A percentile compares a stretch with the other conserved stretches of the same genome.
Conservation (phyloP, 1,140 invertebrate species). For the Hyphantria cunea region DNA sequence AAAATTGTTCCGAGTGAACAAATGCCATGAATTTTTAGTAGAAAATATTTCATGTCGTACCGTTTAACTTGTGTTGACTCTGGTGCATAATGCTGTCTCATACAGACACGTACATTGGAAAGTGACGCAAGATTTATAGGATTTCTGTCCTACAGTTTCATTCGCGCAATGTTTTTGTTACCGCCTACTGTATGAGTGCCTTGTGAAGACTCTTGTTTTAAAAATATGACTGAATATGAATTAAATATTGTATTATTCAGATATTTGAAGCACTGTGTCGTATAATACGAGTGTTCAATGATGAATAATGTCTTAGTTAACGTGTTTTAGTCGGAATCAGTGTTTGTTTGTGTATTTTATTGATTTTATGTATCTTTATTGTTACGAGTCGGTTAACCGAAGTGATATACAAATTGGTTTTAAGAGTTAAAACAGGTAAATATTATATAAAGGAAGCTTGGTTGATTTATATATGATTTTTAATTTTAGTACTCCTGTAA, state of each 20-base stretch:
- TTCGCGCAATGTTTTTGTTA: constrained; percentile 1
- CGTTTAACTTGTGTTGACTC: constrained; percentile 1
- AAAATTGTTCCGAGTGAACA: not conserved
- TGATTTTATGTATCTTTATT: too few relatives aligned
- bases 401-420: too few relatives aligned
- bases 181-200: not conserved
- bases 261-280: not conserved
- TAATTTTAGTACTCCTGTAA: too few relatives aligned
- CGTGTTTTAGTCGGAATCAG: too few relatives aligned
- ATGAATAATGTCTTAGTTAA: too few relatives aligned
- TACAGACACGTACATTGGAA: not conserved
- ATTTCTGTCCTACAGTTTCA: not conserved
- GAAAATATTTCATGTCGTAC: not conserved
- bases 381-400: too few relatives aligned
- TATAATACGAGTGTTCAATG: not conserved
- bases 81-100: constrained; percentile 3
- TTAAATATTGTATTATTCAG: not conserved
- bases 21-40: not conserved
- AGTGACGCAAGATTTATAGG: not conserved
- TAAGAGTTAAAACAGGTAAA: too few relatives aligned
- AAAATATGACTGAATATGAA: not conserved
- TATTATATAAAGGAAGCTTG: too few relatives aligned
- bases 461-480: too few relatives aligned
- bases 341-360: too few relatives aligned
- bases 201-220: not conserved